These are phyloP conservation scores for Cydia splendana DNA, from an alignment of 1,140 invertebrate genomes.

Conservation along the genomic window DNA sequence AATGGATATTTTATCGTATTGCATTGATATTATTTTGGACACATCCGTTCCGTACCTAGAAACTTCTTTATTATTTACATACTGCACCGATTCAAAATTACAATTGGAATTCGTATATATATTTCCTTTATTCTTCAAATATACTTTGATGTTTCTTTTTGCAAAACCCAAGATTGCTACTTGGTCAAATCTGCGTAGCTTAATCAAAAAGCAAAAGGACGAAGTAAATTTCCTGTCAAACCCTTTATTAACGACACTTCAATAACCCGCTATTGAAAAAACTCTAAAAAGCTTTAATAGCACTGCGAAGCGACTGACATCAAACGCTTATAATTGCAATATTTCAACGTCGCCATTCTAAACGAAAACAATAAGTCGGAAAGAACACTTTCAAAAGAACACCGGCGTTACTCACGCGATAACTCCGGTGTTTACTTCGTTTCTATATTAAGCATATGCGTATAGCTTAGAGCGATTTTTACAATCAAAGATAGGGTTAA, in stretches of 20 bases:
- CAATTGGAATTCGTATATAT: too few species aligned
- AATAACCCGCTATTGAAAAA: constrained; percentile 21
- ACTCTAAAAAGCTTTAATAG: constrained; percentile 26
- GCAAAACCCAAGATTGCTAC: background rate
- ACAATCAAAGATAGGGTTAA: constrained; percentile 57
- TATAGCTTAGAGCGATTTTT: constrained; percentile 62
- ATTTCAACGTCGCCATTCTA: constrained; percentile 64
- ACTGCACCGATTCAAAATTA: too few species aligned
- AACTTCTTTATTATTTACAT: too few species aligned
- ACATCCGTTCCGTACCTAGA: background rate
- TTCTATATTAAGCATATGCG: background rate
- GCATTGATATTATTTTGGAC: background rate
- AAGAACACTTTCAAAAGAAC: constrained; percentile 46
- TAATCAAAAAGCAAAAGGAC: constrained; percentile 24
- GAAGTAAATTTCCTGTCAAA: constrained; percentile 30
- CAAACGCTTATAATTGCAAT: constrained; percentile 71
- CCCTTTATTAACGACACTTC: constrained; percentile 25
- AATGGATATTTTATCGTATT: constrained; percentile 24
- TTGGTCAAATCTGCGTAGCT: constrained; percentile 6
- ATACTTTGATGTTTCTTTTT: background rate
- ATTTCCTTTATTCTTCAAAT: too few species aligned
- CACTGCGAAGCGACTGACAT: constrained; percentile 50
- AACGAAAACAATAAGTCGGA: constrained; percentile 74
- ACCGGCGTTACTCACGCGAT: background rate
- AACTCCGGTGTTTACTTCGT: background rate